Evolutionary conservation across 2,113 vertebrate species (phyloP).

Genomic region (Podarcis raffonei): DNA sequence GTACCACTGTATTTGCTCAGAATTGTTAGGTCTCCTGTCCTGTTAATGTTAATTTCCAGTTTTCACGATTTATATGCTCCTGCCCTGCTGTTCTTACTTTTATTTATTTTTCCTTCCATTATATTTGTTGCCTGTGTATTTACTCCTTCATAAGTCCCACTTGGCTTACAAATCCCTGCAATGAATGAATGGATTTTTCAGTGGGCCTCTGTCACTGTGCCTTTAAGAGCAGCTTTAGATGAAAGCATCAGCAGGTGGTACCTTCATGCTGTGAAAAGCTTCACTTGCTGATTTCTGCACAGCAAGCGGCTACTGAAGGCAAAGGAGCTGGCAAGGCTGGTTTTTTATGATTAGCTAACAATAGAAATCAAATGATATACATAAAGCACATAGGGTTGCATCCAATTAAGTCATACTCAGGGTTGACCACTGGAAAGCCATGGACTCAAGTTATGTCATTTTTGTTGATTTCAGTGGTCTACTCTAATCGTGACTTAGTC

Average conservation of each 20-base stretch:
- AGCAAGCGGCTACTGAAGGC: neutral
- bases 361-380: neutral
- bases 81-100: neutral
- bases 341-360: neutral
- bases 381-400: too few relatives aligned
- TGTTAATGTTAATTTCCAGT: too few relatives aligned
- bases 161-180: neutral
- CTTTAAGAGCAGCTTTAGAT: neutral
- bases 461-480: too few relatives aligned
- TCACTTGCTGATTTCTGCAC: conserved; percentile 19
- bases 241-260: neutral
- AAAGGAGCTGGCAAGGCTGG: neutral
- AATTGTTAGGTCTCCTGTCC: too few relatives aligned
- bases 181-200: neutral
- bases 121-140: neutral
- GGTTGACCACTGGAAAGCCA: too few relatives aligned
- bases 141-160: neutral
- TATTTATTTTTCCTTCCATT: too few relatives aligned
- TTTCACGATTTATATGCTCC: too few relatives aligned
- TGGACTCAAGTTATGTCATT: too few relatives aligned
- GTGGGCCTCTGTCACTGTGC: neutral
- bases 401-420: too few relatives aligned
- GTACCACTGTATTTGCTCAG: too few relatives aligned
- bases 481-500: too few relatives aligned
- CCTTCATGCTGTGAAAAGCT: conserved; percentile 1